These are phyloP conservation scores for Carettochelys insculpta DNA, from an alignment of 2,113 vertebrate genomes.

Conservation along the genomic window DNA sequence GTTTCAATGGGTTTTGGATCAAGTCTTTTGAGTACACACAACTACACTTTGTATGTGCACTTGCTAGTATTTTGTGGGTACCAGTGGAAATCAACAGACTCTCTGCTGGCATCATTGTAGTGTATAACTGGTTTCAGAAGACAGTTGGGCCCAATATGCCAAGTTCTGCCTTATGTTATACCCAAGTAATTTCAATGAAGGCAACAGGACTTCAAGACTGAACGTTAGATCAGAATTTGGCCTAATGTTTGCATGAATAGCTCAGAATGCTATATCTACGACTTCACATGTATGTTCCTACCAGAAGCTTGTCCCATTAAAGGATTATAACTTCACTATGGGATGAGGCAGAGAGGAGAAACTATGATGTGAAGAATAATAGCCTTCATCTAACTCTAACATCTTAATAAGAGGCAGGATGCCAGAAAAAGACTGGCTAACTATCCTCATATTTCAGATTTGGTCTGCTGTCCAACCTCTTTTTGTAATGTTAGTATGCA, in stretches of 20 bases:
- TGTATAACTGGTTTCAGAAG: neutral
- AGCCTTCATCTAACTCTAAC: neutral
- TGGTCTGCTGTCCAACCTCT: conserved; percentile 11
- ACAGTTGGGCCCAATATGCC: neutral
- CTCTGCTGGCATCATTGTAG: neutral
- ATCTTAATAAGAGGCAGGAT: neutral
- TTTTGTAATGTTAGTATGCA: neutral
- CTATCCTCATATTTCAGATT: conserved; percentile 9
- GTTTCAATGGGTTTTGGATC: neutral
- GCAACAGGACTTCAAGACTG: neutral
- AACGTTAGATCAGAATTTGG: neutral
- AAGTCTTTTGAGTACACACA: neutral
- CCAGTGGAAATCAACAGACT: neutral
- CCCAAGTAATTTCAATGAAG: neutral
- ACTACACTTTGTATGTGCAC: neutral
- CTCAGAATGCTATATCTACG: neutral
- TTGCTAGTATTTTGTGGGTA: neutral
- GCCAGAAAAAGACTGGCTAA: neutral
- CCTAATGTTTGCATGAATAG: neutral
- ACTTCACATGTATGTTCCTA: neutral
- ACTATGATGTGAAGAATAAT: neutral
- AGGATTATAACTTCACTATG: neutral
- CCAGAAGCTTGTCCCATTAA: neutral
- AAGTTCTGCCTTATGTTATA: neutral
- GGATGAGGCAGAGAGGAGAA: neutral